Evolutionary conservation across 92 coral and sea anemone species (phyloP), one percentile per base, ranked within the genome.

Genomic region (Epizoanthus stellaris): DNA sequence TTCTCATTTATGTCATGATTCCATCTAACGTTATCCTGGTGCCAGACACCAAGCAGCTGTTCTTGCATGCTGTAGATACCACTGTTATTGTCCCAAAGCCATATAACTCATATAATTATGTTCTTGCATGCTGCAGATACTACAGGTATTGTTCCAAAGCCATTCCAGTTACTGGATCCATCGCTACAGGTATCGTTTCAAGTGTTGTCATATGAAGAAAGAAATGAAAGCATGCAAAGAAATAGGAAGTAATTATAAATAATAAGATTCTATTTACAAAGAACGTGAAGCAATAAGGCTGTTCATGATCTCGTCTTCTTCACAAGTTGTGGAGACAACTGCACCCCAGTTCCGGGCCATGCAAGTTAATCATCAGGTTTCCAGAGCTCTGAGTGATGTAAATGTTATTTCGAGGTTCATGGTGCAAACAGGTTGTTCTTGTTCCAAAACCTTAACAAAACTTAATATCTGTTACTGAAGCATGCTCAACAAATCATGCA

Each of bases 101-200:
- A 49, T 11, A 49, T 11, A 49, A 67, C 36, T 3, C 36, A 20
- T 67, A 7, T 0, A 54, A 6, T 13, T 71, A 2, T 75, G 64
- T 15, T 23, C 21, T 75, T 54, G 57, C 16, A 14, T 40, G 9
- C 21, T 54, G 20, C 62, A 77, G 71, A 77, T 43, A 77, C 82
- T n/a, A 62, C 82, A 39, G 82, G 82, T 20, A n/a, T 60, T 56
- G 71, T 38, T 3, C 82, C 82, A n/a, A 77, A 42, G 16, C 71
- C 82, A 3, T 77, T 39, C 70, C 82, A 77, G 71, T 58, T 77
- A 16, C 82, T 77, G 12, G 82, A 77, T 43, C 71, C 71, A 21
- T 60, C 82, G 4, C 39, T 77, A 9, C 82, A 77, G 82, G 82
- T 77, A 77, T 21, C 49, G 16, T 45, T 6, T 5, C 5, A 40